Base-by-base conservation (phyloP, 92 coral and sea anemone genomes). In the Actinostola sp. region DNA sequence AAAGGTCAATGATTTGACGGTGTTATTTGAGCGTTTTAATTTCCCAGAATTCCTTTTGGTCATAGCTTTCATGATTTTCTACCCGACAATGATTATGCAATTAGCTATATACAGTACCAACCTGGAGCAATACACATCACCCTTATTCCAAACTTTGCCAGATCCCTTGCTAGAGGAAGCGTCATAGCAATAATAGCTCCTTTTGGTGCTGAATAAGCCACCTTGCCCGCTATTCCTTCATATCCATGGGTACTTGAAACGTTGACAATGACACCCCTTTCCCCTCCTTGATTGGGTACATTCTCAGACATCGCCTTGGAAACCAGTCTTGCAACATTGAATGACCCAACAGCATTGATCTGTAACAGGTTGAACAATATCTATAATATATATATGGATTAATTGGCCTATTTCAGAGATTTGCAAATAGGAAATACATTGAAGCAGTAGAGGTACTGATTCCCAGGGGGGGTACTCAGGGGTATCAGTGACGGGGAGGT, bases 121-220 rank as follows among this genome's bases (percentile, higher is more conserved):
- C 97, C 97, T 63, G 97, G 90, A 26, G 90, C 91, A 48, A 91
- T 76, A 23, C 87, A 50, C 51, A 83, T 91, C 48, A 91, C 97
- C 43, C 97, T 76, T n/a, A 91, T 91, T n/a, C 97, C 97, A 59
- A 83, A 66, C n/a, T 56, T 85, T 70, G 89, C 85, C 53, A 91
- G 84, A 28, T 91, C 92, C 43, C 97, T 72, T 34, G 97, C 92
- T 35, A 91, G 66, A 23, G 97, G 97, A 7, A 91, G 72, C 0
- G 90, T 91, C 92, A 91, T 91, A 5, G 82, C 84, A 58, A 76
- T 85, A 25, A 91, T 69, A 6, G 86, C 97, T 55, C 89, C 97
- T 80, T 91, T 91, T 13, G 92, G 63, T 45, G 97, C 89, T 17
- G 89, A 63, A 65, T 91, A 91, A 16, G 97, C 97, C 23, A 76